Evolutionary conservation across 2,888 invertebrate species (phyloP), one percentile per base, ranked within the genome.

Genomic region (Temnothorax rugatulus): DNA sequence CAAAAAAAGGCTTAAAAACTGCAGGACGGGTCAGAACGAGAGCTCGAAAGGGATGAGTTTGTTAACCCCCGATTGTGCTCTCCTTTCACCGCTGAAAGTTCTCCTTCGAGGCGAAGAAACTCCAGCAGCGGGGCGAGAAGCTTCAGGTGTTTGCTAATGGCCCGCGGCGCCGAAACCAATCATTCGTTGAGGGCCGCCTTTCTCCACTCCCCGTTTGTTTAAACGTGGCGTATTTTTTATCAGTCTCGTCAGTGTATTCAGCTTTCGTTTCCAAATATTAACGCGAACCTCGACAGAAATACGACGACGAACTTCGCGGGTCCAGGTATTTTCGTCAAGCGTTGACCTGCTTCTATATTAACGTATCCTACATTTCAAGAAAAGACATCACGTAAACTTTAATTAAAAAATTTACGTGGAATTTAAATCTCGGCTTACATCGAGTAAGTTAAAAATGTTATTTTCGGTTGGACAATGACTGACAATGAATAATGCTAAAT

Each of bases 61-160:
- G 87, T 89, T 87, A 88, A 90, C 88, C 89, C 64, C 64, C 64
- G 68, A 61, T 73, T 74, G 68, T 25, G 57, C 15, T 66, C 25
- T 86, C 84, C 76, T 71, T 73, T 83, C 75, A 64, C 75, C 57
- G 61, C 21, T 75, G 69, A 77, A 77, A 82, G 86, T 86, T 86
- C 34, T 34, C 7, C 34, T 34, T 34, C 74, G 82, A 54, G 84
- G 74, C 87, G 66, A 82, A 76, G 83, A 64, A 81, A 68, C 73
- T 88, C 64, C 18, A 15, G 25, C 71, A 15, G 25, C 71, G 64
- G 66, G 18, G 21, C 59, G 82, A 89, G 85, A 87, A 91, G 88
- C 84, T 90, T 84, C 82, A 77, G 90, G 87, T 86, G 87, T 89
- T 87, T 91, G 87, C 84, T 87, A 86, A 90, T 87, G 84, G 84